Percentiles rank a stretch among this genome's conserved stretches.
These are phyloP conservation scores for Horisme vitalbata DNA, from an alignment of 2,888 invertebrate genomes.

Conservation along the genomic window DNA sequence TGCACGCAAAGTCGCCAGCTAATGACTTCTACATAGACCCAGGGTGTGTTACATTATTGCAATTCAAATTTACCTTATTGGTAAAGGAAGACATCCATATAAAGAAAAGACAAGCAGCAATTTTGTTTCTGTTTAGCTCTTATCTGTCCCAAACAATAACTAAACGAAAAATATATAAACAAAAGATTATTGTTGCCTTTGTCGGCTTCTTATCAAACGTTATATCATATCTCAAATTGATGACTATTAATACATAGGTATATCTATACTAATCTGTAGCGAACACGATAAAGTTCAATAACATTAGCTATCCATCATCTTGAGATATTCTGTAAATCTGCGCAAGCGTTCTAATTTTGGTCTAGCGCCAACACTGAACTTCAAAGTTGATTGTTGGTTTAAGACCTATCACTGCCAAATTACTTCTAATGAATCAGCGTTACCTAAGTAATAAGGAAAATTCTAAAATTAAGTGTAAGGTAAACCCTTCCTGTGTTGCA, in stretches of 20 bases:
- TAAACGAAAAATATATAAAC: too few species aligned
- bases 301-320: constrained; percentile 4
- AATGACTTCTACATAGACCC: too few species aligned
- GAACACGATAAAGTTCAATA: constrained; percentile 11
- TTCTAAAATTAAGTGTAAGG: constrained; percentile 12
- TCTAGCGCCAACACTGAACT: constrained; percentile 9
- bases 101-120: too few species aligned
- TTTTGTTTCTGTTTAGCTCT: too few species aligned
- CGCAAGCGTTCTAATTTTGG: constrained; percentile 5
- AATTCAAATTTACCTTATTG: too few species aligned
- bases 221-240: background rate
- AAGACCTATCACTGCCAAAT: too few species aligned
- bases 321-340: background rate
- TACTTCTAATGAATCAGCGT: background rate
- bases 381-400: too few species aligned
- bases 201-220: background rate
- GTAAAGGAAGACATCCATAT: too few species aligned
- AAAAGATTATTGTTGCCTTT: background rate
- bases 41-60: too few species aligned
- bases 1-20: too few species aligned
- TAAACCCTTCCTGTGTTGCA: constrained; percentile 40
- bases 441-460: constrained; percentile 14
- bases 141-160: too few species aligned
- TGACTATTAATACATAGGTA: background rate
- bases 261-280: too few species aligned